Percentiles rank a stretch among this genome's conserved stretches.
Conservation (phyloP, 1,140 invertebrate genomes). For the Drosophila malerkotliana region DNA sequence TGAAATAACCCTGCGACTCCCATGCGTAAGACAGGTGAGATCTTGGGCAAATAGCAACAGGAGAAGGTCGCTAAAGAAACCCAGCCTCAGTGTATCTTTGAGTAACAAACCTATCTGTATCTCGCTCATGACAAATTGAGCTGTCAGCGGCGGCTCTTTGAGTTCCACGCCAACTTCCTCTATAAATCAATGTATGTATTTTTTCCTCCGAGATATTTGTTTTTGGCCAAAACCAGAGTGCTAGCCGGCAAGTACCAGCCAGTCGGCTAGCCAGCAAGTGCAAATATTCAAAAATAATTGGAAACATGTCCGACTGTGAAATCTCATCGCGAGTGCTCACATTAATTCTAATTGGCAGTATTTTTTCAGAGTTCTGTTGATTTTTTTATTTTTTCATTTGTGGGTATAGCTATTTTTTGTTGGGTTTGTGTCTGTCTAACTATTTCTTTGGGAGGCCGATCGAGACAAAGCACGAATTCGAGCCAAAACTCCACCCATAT, state of each 20-base stretch:
- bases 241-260: neutral
- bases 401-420: slow-evolving; percentile 36
- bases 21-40: slow-evolving; percentile 69
- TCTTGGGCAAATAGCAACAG: slow-evolving; percentile 46
- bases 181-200: slow-evolving; percentile 57
- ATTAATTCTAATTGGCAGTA: slow-evolving; percentile 78
- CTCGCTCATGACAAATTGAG: slow-evolving; percentile 68
- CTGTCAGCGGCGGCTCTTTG: slow-evolving; percentile 68
- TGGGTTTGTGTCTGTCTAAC: slow-evolving; percentile 7
- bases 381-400: slow-evolving; percentile 52
- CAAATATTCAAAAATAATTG: slow-evolving; percentile 57
- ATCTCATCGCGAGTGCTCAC: slow-evolving; percentile 50
- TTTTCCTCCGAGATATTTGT: slow-evolving; percentile 5
- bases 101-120: slow-evolving; percentile 27
- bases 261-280: slow-evolving; percentile 20
- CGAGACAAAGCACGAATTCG: slow-evolving; percentile 52
- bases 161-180: slow-evolving; percentile 49
- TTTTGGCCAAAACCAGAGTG: slow-evolving; percentile 9
- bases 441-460: slow-evolving; percentile 43
- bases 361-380: slow-evolving; percentile 18
- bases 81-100: slow-evolving; percentile 31
- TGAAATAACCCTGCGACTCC: slow-evolving; percentile 32
- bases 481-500: slow-evolving; percentile 52
- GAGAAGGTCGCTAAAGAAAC: slow-evolving; percentile 32
- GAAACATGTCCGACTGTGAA: slow-evolving; percentile 41